phyloP scores from a whole-genome alignment of 2,113 vertebrate species.

The Atractosteus spatula region DNA sequence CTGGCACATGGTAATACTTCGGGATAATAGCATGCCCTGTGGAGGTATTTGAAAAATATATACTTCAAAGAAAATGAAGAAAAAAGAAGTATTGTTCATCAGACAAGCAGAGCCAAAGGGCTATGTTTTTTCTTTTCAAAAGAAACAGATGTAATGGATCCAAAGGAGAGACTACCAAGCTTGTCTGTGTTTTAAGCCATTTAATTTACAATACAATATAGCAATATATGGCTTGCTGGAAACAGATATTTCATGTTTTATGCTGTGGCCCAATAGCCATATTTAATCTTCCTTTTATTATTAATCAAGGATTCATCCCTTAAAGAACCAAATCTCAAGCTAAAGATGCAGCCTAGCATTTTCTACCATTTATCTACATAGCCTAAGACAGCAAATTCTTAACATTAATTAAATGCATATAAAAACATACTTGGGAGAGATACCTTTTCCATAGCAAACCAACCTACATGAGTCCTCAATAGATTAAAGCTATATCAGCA shows the following conservation, averaged over 20 bases:
- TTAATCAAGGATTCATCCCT: too few relatives aligned
- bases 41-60: slow-evolving; percentile 31
- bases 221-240: neutral
- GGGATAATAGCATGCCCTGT: slow-evolving; percentile 84
- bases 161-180: neutral
- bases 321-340: too few relatives aligned
- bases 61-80: neutral
- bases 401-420: neutral
- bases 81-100: neutral
- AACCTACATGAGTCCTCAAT: too few relatives aligned
- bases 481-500: too few relatives aligned
- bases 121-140: neutral
- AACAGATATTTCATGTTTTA: neutral
- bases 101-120: neutral
- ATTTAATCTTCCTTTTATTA: neutral
- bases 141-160: neutral
- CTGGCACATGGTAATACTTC: slow-evolving; percentile 92
- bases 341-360: neutral
- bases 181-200: neutral
- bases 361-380: neutral
- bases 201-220: neutral
- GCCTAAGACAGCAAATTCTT: neutral
- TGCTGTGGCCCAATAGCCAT: neutral
- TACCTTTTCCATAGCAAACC: too few relatives aligned
- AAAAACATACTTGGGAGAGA: too few relatives aligned